These are phyloP conservation scores for Apamea monoglypha DNA, from an alignment of 2,888 invertebrate genomes.

Conservation along the genomic window DNA sequence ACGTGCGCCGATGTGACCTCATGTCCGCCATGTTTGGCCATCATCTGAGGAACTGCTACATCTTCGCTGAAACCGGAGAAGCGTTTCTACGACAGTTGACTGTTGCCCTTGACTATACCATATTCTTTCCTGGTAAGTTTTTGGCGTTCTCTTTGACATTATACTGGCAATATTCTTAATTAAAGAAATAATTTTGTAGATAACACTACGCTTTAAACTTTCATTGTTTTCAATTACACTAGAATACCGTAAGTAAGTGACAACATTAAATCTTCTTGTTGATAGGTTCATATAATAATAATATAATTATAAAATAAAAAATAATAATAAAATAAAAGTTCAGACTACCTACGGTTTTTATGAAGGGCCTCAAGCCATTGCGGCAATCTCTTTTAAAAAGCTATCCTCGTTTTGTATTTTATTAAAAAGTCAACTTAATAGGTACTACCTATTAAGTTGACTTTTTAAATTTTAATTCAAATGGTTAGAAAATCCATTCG, in stretches of 20 bases:
- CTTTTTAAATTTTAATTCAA: slow-evolving; percentile 5
- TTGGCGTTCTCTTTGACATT: no score
- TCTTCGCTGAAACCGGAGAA: slow-evolving; percentile 88
- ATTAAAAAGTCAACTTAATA: no score
- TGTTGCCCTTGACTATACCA: slow-evolving; percentile 83
- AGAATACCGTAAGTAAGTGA: no score
- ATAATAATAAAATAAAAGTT: not conserved
- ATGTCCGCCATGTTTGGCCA: slow-evolving; percentile 89
- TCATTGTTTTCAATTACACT: no score
- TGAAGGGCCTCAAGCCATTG: not conserved
- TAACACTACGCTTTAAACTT: no score
- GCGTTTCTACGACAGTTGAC: slow-evolving; percentile 87
- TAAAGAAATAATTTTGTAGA: no score
- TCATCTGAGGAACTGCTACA: slow-evolving; percentile 86
- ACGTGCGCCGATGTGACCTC: slow-evolving; percentile 86
- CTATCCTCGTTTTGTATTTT: not conserved
- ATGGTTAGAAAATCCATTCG: not conserved
- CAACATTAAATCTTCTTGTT: no score
- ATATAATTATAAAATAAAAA: not conserved
- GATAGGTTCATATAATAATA: no score
- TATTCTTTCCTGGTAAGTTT: slow-evolving; percentile 87
- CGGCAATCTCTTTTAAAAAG: not conserved
- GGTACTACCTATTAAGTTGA: no score
- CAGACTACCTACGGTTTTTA: no score
- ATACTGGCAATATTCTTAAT: no score